Evolutionary conservation across 2,888 invertebrate species (phyloP), one percentile per base, ranked within the genome.

Genomic region (Crioceris asparagi): DNA sequence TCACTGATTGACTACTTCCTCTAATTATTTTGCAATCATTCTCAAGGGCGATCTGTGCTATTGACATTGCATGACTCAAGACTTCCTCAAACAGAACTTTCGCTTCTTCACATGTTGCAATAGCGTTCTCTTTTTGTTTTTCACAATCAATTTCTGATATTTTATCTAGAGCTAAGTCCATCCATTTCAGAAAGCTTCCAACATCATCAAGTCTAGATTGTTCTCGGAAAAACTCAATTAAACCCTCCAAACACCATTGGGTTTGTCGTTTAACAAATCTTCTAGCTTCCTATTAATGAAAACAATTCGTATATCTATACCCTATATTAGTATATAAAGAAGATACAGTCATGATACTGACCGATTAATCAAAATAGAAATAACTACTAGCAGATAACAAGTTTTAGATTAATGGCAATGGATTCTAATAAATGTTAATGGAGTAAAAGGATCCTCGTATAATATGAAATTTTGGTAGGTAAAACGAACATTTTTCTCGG

Each of bases 1-100:
- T 56, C 61, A 74, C 74, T 49, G 70, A 67, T 64, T 71, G 70
- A 46, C 72, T 69, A 19, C 71, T 60, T 12, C 72, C 72, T 55
- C 68, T 69, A 10, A 74, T 65, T 42, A 69, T 59, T 48, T 55
- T 54, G 18, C 47, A 52, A 49, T 65, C 63, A 17, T 59, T 53
- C 14, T 41, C 39, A 14, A 56, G 40, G 10, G 59, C 50, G 16
- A 65, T 57, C 50, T 64, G 62, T 3, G 59, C 61, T 34, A 64
- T 57, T 3, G 64, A 61, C 61, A 64, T 62, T 6, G 62, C 61
- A 48, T 62, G 57, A 39, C 59, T 58, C 10, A 65, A 48, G 16
- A 62, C 55, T 48, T 64, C 59, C 46, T 64, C 62, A 36, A 59
- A 50, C 14, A 54, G 34, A 32, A 35, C 33, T 42, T 45, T 48